A percentile compares a stretch with the other conserved stretches of the same genome.
These are phyloP conservation scores for Drosophila meridiana DNA, from an alignment of 2,888 invertebrate genomes.

Conservation along the genomic window DNA sequence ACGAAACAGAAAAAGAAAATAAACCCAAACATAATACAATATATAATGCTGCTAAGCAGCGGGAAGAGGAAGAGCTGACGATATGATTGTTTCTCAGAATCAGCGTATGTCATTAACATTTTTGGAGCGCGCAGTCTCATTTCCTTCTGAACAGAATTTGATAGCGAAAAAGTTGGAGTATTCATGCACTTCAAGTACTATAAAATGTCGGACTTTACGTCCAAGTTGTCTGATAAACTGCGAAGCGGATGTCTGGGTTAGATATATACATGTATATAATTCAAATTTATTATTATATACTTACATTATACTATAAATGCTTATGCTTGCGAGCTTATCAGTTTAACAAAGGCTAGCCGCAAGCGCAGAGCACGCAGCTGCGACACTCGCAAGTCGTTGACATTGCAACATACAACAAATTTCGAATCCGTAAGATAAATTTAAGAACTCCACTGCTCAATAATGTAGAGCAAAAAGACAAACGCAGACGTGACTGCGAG, in stretches of 20 bases:
- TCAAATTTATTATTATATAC: neutral
- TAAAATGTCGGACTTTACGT: neutral
- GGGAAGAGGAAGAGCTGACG: neutral
- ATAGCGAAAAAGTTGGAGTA: slow-evolving; percentile 20
- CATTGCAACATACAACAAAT: slow-evolving; percentile 30
- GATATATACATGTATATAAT: slow-evolving; percentile 15
- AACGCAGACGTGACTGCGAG: slow-evolving; percentile 19
- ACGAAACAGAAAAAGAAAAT: neutral
- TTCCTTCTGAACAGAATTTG: slow-evolving; percentile 12
- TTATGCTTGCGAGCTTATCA: slow-evolving; percentile 30
- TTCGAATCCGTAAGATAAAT: slow-evolving; percentile 40
- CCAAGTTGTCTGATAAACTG: slow-evolving; percentile 15
- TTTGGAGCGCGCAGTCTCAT: slow-evolving; percentile 28
- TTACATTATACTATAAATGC: slow-evolving; percentile 6
- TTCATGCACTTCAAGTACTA: neutral
- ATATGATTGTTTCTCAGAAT: slow-evolving; percentile 46
- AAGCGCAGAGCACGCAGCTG: slow-evolving; percentile 36
- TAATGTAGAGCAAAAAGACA: slow-evolving; percentile 26
- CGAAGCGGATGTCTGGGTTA: slow-evolving; percentile 41
- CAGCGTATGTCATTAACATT: slow-evolving; percentile 11
- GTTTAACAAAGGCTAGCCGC: slow-evolving; percentile 1
- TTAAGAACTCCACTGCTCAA: slow-evolving; percentile 12
- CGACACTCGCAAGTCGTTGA: slow-evolving; percentile 44
- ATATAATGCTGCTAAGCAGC: slow-evolving; percentile 15
- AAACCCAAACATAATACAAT: neutral